Percentiles rank a stretch among this genome's conserved stretches.
Conservation (phyloP, 1,140 invertebrate genomes). For the Wiebesia pumilae region DNA sequence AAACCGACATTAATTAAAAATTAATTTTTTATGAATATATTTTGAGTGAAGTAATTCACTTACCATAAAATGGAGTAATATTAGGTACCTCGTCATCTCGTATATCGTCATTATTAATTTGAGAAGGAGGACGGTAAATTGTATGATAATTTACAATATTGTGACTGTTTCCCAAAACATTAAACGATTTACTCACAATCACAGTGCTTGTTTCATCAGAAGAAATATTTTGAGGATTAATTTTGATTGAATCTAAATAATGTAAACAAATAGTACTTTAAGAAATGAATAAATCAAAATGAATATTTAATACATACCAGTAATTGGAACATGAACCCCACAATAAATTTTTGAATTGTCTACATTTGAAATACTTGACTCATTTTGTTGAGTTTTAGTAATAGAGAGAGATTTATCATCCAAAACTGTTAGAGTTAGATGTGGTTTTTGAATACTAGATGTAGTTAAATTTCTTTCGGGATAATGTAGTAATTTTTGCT, state of each 20-base stretch:
- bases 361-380: constrained; percentile 62
- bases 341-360: constrained; percentile 67
- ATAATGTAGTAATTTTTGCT: constrained; percentile 7
- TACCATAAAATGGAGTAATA: constrained; percentile 69
- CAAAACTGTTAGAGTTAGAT: constrained; percentile 70
- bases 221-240: constrained; percentile 9
- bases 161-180: constrained; percentile 65
- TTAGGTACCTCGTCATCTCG: constrained; percentile 63
- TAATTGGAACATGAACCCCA: constrained; percentile 69
- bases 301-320: constrained; percentile 22
- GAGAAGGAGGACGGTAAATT: constrained; percentile 67
- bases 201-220: constrained; percentile 71
- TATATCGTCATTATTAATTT: constrained; percentile 67
- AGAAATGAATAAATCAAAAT: not conserved
- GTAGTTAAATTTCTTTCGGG: not conserved
- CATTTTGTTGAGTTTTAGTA: constrained; percentile 70
- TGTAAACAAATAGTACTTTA: not conserved
- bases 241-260: constrained; percentile 37
- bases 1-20: not conserved
- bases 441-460: constrained; percentile 51
- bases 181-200: constrained; percentile 74
- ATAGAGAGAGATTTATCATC: constrained; percentile 71
- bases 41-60: not conserved
- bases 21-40: not conserved
- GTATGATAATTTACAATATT: constrained; percentile 67